Evolutionary conservation across 2,113 vertebrate species (phyloP).

Genomic region (Campylorhamphus procurvoides): DNA sequence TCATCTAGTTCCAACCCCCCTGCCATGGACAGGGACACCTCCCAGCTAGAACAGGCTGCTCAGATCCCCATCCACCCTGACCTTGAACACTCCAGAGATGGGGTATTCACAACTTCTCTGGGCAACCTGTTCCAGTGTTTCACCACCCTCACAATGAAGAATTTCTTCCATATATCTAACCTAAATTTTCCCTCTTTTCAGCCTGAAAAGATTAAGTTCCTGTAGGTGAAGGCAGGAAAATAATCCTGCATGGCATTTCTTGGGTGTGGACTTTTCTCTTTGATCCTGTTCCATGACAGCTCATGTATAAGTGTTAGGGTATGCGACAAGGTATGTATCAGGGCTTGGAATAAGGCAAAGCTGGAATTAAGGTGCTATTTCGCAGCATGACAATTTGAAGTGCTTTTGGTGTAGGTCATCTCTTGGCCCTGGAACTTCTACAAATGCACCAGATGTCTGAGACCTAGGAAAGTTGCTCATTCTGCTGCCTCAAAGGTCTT

Average conservation of each 20-base stretch:
- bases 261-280: constrained; percentile 40
- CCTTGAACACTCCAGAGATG: background rate
- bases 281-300: constrained; percentile 23
- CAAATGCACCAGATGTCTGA: background rate
- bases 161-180: background rate
- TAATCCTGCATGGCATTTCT: background rate
- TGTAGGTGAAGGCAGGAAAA: background rate
- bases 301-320: background rate
- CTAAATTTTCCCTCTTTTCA: background rate
- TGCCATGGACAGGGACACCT: background rate
- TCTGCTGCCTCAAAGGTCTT: background rate
- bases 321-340: background rate
- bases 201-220: background rate
- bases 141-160: background rate
- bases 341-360: background rate
- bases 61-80: background rate
- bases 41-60: background rate
- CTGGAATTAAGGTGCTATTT: background rate
- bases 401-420: background rate
- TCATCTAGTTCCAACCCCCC: background rate
- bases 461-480: background rate
- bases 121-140: background rate
- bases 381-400: background rate
- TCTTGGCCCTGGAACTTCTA: background rate
- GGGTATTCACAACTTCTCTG: background rate